Evolutionary conservation across 2,797 vertebrate genomes (phyloP).

Genomic region (Urocyon cinereoargenteus): DNA sequence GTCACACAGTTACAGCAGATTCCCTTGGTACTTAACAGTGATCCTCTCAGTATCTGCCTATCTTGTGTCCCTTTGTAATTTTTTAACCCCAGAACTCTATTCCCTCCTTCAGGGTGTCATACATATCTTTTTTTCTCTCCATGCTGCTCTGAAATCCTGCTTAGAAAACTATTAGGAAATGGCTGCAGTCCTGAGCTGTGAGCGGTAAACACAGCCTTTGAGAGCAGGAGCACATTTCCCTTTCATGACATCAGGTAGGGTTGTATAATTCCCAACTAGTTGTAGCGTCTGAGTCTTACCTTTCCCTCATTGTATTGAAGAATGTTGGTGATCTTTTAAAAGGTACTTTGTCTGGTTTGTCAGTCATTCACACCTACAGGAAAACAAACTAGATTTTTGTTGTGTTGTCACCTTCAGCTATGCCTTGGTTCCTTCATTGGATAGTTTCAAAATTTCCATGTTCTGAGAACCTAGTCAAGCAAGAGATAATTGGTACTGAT

Average conservation of each 20-base stretch:
- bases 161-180: constrained; percentile 83
- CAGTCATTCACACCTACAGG: constrained; percentile 17
- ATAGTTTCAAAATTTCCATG: constrained; percentile 57
- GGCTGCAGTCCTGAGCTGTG: constrained; percentile 82
- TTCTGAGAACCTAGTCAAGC: constrained; percentile 21
- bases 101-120: constrained; percentile 79
- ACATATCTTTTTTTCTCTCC: constrained; percentile 80
- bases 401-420: constrained; percentile 31
- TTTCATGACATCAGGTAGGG: constrained; percentile 80
- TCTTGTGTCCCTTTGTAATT: constrained; percentile 66
- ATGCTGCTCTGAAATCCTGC: constrained; percentile 84
- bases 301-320: constrained; percentile 71
- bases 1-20: constrained; percentile 34
- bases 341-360: constrained; percentile 73
- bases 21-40: constrained; percentile 56
- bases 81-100: constrained; percentile 76
- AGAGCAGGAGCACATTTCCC: constrained; percentile 81
- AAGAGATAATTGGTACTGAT: constrained; percentile 59
- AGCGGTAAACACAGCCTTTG: constrained; percentile 82
- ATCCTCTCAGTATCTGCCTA: constrained; percentile 67
- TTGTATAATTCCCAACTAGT: constrained; percentile 74
- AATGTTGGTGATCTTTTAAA: constrained; percentile 73
- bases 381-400: constrained; percentile 18
- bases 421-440: constrained; percentile 45
- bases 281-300: constrained; percentile 73